Percentiles rank a stretch among this genome's conserved stretches.
These are phyloP conservation scores for Drusus annulatus DNA, from an alignment of 1,140 invertebrate species.

Conservation along the genomic window DNA sequence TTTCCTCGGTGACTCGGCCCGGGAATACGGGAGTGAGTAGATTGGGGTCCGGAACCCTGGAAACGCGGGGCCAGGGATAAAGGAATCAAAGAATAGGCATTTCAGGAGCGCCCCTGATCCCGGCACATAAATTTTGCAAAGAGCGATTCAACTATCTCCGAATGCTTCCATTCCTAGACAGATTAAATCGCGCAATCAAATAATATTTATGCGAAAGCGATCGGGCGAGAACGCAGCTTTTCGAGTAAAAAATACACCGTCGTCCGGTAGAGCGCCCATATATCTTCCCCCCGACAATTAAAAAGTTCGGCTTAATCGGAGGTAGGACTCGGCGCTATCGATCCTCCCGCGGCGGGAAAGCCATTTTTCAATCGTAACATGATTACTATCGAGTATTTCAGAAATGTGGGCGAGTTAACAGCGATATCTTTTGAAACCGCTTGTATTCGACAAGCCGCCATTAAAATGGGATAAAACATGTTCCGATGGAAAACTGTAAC, in stretches of 20 bases:
- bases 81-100: slow-evolving; percentile 51
- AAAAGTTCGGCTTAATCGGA: slow-evolving; percentile 34
- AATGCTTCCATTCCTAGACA: slow-evolving; percentile 41
- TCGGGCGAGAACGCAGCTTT: slow-evolving; percentile 33
- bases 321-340: neutral
- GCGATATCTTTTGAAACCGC: slow-evolving; percentile 3
- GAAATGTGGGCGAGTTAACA: slow-evolving; percentile 14
- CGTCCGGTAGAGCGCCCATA: slow-evolving; percentile 28
- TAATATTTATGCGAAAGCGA: slow-evolving; percentile 54
- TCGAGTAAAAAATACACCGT: neutral
- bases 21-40: neutral
- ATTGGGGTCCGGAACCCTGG: neutral
- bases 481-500: too few species aligned
- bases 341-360: slow-evolving; percentile 1
- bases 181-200: slow-evolving; percentile 58
- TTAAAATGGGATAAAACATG: too few species aligned
- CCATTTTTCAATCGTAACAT: slow-evolving; percentile 35
- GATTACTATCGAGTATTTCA: slow-evolving; percentile 14
- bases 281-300: slow-evolving; percentile 28
- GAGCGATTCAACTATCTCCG: slow-evolving; percentile 52
- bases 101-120: slow-evolving; percentile 47
- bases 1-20: neutral
- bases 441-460: neutral
- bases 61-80: slow-evolving; percentile 28
- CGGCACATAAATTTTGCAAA: slow-evolving; percentile 50